Base-by-base conservation (phyloP, 2,797 vertebrate genomes). In the Siniperca scherzeri region DNA sequence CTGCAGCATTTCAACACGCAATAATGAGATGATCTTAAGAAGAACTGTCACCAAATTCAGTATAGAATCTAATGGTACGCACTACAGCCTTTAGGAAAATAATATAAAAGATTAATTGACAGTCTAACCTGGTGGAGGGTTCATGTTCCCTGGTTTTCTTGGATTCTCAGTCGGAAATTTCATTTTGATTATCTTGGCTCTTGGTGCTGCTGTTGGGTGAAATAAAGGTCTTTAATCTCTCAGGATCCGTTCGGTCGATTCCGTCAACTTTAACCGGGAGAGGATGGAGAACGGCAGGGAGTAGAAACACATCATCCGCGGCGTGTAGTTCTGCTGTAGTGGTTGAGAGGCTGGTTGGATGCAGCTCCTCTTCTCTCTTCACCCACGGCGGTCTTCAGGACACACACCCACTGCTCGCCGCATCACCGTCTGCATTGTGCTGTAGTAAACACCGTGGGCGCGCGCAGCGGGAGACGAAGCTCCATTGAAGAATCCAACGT, bases 121-220 rank as follows among this genome's bases (percentile, higher is more conserved):
- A 67, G 21, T 81, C 88, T 84, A 67, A 96, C 95, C 95, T 94
- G 93, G 94, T 60, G 94, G 84, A 27, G 95, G 94, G 81, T 91
- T 93, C 85, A 75, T 70, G 84, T 36, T 94, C 85, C 94, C 93
- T 25, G 90, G 94, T 88, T 96, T 96, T 78, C 94, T 92, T 64
- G 95, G 95, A 77, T 94, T 95, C 77, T 96, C 95, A 16, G 89
- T 91, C 7, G 95, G 95, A 85, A 95, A 96, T 95, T 95, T 96
- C 95, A 96, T 96, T 82, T 90, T 95, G 87, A 27, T 60, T 77
- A 17, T 71, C 30, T 66, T 67, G 52, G 76, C 42, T 55, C 46
- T 36, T 40, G 46, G 5, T n/a, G 65, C 25, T 67, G 25, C 38
- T 70, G 19, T 5, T 19, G 7, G 7, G 17, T 17, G 30, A 65